Percentiles rank a stretch among this genome's conserved stretches.
Evolutionary conservation across 2,888 invertebrate species (phyloP).

Genomic region (Tetragnatha montana): DNA sequence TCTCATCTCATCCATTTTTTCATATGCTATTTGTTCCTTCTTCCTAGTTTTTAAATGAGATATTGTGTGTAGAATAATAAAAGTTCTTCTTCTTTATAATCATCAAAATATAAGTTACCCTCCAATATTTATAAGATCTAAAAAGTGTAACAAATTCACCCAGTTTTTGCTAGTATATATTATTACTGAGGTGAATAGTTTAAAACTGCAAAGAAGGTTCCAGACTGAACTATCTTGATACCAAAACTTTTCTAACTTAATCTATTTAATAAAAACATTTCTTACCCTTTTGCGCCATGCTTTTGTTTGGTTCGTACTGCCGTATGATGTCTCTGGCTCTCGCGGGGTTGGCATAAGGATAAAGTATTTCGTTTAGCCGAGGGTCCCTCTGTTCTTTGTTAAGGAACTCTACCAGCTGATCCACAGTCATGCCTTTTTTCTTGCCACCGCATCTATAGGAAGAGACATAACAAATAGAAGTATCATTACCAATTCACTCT

Average conservation of each 20-base stretch:
- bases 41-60: too few relatives aligned
- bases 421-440: constrained; percentile 88
- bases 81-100: too few relatives aligned
- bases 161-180: not conserved
- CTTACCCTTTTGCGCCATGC: constrained; percentile 85
- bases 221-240: not conserved
- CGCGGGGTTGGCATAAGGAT: constrained; percentile 92
- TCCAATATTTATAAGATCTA: not conserved
- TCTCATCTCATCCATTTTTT: too few relatives aligned
- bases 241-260: too few relatives aligned
- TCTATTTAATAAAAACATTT: not conserved
- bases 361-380: constrained; percentile 94
- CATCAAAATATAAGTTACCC: not conserved
- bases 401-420: constrained; percentile 93
- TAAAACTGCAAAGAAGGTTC: not conserved
- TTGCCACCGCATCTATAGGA: constrained; percentile 78
- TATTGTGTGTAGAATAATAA: too few relatives aligned
- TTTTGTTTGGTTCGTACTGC: constrained; percentile 92
- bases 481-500: not conserved
- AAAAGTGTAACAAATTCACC: not conserved
- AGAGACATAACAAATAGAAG: not conserved
- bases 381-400: constrained; percentile 96
- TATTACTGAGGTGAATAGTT: not conserved
- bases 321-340: constrained; percentile 92
- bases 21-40: too few relatives aligned